Evolutionary conservation across 1,140 invertebrate species (phyloP), one percentile per base, ranked within the genome.

Genomic region (Cheumatopsyche charites): DNA sequence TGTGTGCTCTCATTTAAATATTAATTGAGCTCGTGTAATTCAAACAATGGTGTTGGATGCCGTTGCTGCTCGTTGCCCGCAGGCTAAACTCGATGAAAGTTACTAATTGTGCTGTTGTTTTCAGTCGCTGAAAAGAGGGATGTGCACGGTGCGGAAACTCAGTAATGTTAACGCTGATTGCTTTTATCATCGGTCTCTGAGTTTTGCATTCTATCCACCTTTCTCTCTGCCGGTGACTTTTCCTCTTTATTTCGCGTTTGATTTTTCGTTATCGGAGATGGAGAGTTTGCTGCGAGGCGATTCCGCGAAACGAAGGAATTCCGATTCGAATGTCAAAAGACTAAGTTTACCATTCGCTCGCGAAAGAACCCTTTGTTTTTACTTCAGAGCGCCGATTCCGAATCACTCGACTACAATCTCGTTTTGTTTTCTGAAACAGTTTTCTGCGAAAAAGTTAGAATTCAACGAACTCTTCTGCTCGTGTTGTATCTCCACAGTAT

Each of bases 11-110:
- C 41, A 71, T 63, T 71, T 71, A 71, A 71, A 52, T 71, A 63
- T 71, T 63, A 71, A 71, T 71, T 71, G 47, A 65, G 58, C 61
- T 36, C 43, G 25, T 63, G 69, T 42, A 52, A 63, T 71, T 62
- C 69, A 63, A 41, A 49, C 69, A 9, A 36, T 36, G 29, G 29
- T 9, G 29, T 9, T 4, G n/a, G n/a, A n/a, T n/a, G 9, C 23
- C 25, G 25, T 15, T 23, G 47, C 15, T 41, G 36, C 43, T 62
- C n/a, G 36, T n/a, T 11, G 42, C 23, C 62, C 69, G 6, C 19
- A 58, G 62, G 61, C 62, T 63, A 29, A 71, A 71, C 61, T 65
- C 62, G 58, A 71, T 63, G 69, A 71, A 65, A 63, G 23, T 65
- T 71, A 41, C 55, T 71, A 62, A 71, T 63, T 71, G 58, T 29